Evolutionary conservation across 2,888 invertebrate genomes (phyloP).

Genomic region (Hyppa rectilinea): DNA sequence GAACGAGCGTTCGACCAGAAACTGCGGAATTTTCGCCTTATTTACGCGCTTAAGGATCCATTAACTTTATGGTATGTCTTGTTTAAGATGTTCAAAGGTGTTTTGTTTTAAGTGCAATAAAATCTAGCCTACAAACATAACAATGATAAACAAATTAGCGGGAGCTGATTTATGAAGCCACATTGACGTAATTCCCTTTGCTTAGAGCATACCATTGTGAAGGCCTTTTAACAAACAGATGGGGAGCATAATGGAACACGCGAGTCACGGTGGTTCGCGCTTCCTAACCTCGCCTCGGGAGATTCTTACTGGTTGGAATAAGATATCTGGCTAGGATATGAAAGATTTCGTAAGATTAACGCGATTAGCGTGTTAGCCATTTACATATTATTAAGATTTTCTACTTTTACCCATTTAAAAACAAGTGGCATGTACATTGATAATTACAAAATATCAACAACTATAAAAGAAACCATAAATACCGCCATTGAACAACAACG

Average conservation of each 20-base stretch:
- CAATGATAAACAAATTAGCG: constrained; percentile 74
- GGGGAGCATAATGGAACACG: constrained; percentile 70
- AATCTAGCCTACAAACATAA: constrained; percentile 66
- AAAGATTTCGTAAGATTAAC: constrained; percentile 9
- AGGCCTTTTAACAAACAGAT: constrained; percentile 75
- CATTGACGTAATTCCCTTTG: constrained; percentile 70
- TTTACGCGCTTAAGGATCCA: constrained; percentile 52
- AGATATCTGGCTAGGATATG: constrained; percentile 57
- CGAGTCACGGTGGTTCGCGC: constrained; percentile 70
- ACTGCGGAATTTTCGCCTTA: constrained; percentile 30
- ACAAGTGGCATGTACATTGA: neutral
- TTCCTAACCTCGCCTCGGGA: constrained; percentile 58
- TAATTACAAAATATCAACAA: constrained; percentile 1
- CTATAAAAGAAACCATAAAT: neutral
- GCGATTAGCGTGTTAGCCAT: neutral
- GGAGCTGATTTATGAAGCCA: constrained; percentile 72
- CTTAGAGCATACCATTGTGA: constrained; percentile 66
- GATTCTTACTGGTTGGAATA: constrained; percentile 65
- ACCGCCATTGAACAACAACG: neutral
- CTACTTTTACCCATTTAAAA: neutral
- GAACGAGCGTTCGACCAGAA: constrained; percentile 31
- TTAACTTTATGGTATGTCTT: constrained; percentile 64
- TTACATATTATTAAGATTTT: neutral
- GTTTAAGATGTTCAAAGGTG: constrained; percentile 67
- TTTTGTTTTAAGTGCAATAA: constrained; percentile 66